phyloP scores from a whole-genome alignment of 1,140 invertebrate species.

The Andricus grossulariae region DNA sequence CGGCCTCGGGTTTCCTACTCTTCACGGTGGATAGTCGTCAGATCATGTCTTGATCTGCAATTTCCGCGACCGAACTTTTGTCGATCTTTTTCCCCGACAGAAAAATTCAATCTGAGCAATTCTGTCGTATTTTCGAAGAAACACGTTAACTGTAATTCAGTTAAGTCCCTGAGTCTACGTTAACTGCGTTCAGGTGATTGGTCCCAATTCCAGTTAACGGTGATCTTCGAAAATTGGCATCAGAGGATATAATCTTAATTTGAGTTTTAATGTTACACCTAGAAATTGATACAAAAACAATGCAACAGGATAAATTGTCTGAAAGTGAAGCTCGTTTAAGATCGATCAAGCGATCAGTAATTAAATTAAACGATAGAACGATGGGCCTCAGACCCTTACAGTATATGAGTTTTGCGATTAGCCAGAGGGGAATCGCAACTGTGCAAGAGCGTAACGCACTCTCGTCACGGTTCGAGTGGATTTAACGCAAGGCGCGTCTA shows the following conservation, averaged over 20 bases:
- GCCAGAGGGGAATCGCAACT: constrained; percentile 48
- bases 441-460: constrained; percentile 50
- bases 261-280: too few species aligned
- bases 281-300: background rate
- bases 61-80: background rate
- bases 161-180: too few species aligned
- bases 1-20: constrained; percentile 5
- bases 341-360: constrained; percentile 34
- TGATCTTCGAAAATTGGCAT: too few species aligned
- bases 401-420: constrained; percentile 52
- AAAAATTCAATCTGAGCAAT: background rate
- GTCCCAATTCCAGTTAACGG: too few species aligned
- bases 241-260: too few species aligned
- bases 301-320: background rate
- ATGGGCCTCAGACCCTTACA: constrained; percentile 37
- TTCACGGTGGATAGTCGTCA: constrained; percentile 18
- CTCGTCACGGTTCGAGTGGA: constrained; percentile 49
- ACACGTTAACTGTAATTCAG: too few species aligned
- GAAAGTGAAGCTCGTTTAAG: background rate
- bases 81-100: too few species aligned
- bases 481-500: constrained; percentile 39
- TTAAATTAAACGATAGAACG: constrained; percentile 34
- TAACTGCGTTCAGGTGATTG: too few species aligned
- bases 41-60: background rate
- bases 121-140: background rate